Conservation (phyloP, 2,113 vertebrate species). For the Vombatus ursinus region DNA sequence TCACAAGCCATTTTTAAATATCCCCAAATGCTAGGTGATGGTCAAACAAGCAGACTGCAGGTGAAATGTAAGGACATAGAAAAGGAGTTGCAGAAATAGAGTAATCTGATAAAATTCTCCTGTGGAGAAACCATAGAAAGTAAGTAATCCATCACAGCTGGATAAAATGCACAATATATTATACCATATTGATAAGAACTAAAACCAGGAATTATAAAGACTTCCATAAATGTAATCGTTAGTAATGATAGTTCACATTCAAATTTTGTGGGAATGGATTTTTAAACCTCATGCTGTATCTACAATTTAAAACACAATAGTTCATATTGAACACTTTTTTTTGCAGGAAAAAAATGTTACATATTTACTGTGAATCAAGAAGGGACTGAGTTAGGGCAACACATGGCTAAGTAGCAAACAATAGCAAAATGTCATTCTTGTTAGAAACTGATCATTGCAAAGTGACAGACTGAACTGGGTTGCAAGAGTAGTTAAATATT, state of each 20-base stretch:
- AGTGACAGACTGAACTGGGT: conserved; percentile 34
- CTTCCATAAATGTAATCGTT: conserved; percentile 37
- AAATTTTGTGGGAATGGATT: conserved; percentile 16
- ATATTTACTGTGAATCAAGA: background rate
- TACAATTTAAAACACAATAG: background rate
- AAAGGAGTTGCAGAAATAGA: background rate
- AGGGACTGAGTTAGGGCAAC: background rate
- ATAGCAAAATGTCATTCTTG: conserved; percentile 32
- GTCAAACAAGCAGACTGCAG: background rate
- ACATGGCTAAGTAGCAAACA: conserved; percentile 18
- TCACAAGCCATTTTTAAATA: background rate
- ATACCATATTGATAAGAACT: conserved; percentile 41
- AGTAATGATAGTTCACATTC: conserved; percentile 35
- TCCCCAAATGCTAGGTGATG: background rate
- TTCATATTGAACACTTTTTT: background rate
- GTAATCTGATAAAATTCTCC: conserved; percentile 11
- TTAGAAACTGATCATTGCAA: conserved; percentile 17
- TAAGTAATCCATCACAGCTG: background rate
- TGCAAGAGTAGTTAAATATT: conserved; percentile 64
- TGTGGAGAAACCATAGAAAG: conserved; percentile 19
- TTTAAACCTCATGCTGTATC: background rate
- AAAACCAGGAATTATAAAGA: conserved; percentile 56
- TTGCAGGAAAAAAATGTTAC: background rate
- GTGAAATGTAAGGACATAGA: background rate
- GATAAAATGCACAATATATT: conserved; percentile 38